Evolutionary conservation across 2,888 invertebrate species (phyloP).

Genomic region (Athalia circularis): DNA sequence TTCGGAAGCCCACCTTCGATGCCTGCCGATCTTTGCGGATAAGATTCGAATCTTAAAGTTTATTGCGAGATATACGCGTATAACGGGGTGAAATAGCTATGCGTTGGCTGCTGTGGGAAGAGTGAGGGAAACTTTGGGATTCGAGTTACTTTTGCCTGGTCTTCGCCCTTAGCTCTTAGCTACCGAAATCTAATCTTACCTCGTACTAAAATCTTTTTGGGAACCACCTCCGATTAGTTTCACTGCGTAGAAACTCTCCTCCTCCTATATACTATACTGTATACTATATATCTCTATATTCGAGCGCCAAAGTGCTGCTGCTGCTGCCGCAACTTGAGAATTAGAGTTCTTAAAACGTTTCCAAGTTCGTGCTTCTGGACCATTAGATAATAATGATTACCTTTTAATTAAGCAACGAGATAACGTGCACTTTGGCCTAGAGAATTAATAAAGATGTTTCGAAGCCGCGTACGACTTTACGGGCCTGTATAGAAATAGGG

Average conservation of each 20-base stretch:
- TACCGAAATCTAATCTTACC: slow-evolving; percentile 35
- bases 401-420: slow-evolving; percentile 39
- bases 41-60: slow-evolving; percentile 43
- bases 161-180: slow-evolving; percentile 4
- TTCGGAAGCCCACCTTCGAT: slow-evolving; percentile 27
- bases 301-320: no score
- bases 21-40: slow-evolving; percentile 41
- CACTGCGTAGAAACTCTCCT: background rate
- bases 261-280: background rate
- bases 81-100: no score
- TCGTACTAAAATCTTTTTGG: slow-evolving; percentile 26
- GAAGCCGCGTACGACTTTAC: slow-evolving; percentile 3
- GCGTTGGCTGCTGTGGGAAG: no score
- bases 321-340: slow-evolving; percentile 5
- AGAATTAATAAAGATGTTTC: slow-evolving; percentile 38
- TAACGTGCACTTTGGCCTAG: slow-evolving; percentile 18
- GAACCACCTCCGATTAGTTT: slow-evolving; percentile 19
- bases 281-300: no score
- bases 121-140: no score
- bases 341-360: slow-evolving; percentile 1
- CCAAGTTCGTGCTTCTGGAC: slow-evolving; percentile 30
- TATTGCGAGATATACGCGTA: slow-evolving; percentile 11
- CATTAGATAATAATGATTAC: slow-evolving; percentile 32
- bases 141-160: background rate
- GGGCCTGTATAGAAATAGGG: background rate